Evolutionary conservation across 2,888 invertebrate species (phyloP), one percentile per base, ranked within the genome.

Genomic region (Tachystola acroxantha): DNA sequence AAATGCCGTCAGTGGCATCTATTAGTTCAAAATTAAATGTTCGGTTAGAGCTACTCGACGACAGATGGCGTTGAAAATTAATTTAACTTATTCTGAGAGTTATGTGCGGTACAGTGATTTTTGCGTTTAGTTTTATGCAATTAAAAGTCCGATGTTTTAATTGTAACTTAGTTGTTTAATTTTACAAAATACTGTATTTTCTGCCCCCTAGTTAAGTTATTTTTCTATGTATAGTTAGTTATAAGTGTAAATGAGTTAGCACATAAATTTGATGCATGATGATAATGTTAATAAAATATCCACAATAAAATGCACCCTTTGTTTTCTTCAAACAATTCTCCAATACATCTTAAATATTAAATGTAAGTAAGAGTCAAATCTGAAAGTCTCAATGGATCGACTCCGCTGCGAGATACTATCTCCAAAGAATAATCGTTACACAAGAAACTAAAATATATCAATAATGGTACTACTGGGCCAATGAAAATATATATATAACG

Each of bases 231-330:
- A 86, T 85, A 86, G 85, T 69, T 86, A 86, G 85, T 84, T 78
- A 70, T 86, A 86, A 82, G 84, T 86, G 84, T 86, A 86, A 79
- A 85, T 85, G 81, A 81, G 66, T 78, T 82, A 85, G 84, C 78
- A 84, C 84, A 74, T 86, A 85, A 75, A 82, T 80, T 84, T 78
- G 84, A 86, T 85, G 85, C 85, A 86, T 86, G 85, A 86, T 85
- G 80, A 81, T 85, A 84, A 85, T 82, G 84, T 86, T 86, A 85
- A 84, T 85, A 84, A 85, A 86, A 85, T 84, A 82, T 82, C 80
- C 78, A 82, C 82, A 78, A 81, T 80, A 84, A 85, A 85, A 84
- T 74, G 74, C 71, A 80, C 64, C 42, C 55, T 57, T 76, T 64
- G 59, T 68, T 76, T 69, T 50, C 54, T 57, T 61, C 49, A n/a